phyloP scores from a whole-genome alignment of 2,888 invertebrate genomes.

The Rhodophaea formosa region DNA sequence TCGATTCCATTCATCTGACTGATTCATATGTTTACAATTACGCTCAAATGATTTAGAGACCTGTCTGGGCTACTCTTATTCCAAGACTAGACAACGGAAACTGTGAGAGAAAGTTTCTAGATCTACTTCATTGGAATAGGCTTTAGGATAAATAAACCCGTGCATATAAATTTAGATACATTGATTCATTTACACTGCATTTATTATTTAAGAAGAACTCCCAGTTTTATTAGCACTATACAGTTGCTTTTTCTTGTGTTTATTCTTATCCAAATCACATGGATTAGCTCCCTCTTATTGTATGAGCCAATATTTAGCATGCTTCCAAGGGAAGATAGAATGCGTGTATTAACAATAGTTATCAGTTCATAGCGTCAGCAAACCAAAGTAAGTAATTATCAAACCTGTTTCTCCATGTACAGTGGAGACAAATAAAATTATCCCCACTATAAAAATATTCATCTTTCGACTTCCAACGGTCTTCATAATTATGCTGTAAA shows the following conservation, averaged over 20 bases:
- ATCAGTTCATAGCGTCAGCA: constrained; percentile 1
- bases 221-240: background rate
- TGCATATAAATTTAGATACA: background rate
- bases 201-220: background rate
- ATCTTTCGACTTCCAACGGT: constrained; percentile 42
- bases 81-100: background rate
- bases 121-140: constrained; percentile 28
- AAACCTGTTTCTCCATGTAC: constrained; percentile 48
- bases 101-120: background rate
- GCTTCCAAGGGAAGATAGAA: constrained; percentile 20
- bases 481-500: constrained; percentile 49
- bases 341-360: constrained; percentile 26
- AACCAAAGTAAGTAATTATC: constrained; percentile 40
- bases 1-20: background rate
- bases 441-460: constrained; percentile 43
- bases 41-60: constrained; percentile 3
- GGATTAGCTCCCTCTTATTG: background rate
- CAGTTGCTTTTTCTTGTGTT: background rate
- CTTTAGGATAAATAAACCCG: constrained; percentile 33
- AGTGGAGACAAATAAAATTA: constrained; percentile 40
- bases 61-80: background rate
- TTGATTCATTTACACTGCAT: constrained; percentile 17
- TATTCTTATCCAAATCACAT: background rate
- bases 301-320: constrained; percentile 21
- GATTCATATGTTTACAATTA: constrained; percentile 12